Percentiles rank a stretch among this genome's conserved stretches.
Conservation (phyloP, 1,140 invertebrate genomes). For the Eriosoma lanigerum region DNA sequence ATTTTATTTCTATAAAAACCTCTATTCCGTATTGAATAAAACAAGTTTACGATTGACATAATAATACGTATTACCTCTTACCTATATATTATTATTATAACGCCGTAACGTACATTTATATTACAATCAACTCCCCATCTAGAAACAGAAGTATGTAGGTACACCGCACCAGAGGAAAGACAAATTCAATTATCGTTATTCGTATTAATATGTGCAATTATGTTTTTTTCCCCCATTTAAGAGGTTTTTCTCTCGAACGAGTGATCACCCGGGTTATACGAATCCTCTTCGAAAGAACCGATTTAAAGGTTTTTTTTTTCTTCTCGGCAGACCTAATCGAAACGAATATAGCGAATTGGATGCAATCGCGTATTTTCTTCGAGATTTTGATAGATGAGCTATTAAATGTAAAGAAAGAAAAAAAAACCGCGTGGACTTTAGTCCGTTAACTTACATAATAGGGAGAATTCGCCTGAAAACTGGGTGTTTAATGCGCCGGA, state of each 20-base stretch:
- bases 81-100: too few relatives aligned
- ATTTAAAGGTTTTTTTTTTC: conserved; percentile 30
- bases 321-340: conserved; percentile 12
- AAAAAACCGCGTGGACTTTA: background rate
- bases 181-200: background rate
- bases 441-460: background rate
- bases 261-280: too few relatives aligned
- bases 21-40: background rate
- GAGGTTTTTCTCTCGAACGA: too few relatives aligned
- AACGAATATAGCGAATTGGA: background rate
- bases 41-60: background rate
- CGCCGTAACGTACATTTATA: too few relatives aligned
- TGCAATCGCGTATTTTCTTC: too few relatives aligned
- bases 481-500: conserved; percentile 46
- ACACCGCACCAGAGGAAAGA: too few relatives aligned
- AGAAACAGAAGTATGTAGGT: too few relatives aligned
- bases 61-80: too few relatives aligned
- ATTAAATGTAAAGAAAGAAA: background rate
- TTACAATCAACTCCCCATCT: too few relatives aligned
- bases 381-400: conserved; percentile 38
- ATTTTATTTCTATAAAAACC: background rate
- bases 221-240: too few relatives aligned
- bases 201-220: too few relatives aligned
- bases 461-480: background rate
- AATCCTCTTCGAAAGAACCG: background rate